These are phyloP conservation scores for Schizopygopsis malacanthus DNA, from an alignment of 2,797 vertebrate species.

Conservation along the genomic window DNA sequence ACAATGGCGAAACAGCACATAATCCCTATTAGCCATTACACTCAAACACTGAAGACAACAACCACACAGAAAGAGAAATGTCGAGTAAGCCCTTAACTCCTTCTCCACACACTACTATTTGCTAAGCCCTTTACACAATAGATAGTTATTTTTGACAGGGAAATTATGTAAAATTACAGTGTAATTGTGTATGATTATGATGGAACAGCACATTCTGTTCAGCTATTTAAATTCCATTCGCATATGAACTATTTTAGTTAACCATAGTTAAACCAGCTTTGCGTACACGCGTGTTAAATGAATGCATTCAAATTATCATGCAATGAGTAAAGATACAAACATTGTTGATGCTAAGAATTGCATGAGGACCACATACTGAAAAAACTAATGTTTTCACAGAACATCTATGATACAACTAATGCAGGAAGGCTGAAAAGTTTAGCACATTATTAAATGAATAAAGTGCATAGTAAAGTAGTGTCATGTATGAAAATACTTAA, in stretches of 20 bases:
- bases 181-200: conserved; percentile 26
- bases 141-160: conserved; percentile 17
- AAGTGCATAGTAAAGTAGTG: background rate
- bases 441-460: conserved; percentile 41
- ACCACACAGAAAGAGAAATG: conserved; percentile 61
- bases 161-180: conserved; percentile 36
- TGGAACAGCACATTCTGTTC: conserved; percentile 15
- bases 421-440: conserved; percentile 28
- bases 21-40: conserved; percentile 49
- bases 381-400: conserved; percentile 9
- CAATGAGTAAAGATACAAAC: conserved; percentile 15
- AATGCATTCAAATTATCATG: background rate
- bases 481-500: background rate
- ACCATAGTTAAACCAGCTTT: conserved; percentile 1
- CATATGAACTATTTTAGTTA: background rate
- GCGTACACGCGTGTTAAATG: background rate
- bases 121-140: conserved; percentile 59
- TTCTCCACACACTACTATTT: conserved; percentile 43
- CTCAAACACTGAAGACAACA: conserved; percentile 54
- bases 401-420: background rate
- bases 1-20: conserved; percentile 42
- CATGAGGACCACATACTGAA: conserved; percentile 3
- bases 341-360: background rate
- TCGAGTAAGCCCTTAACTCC: conserved; percentile 63
- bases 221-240: background rate